Evolutionary conservation across 2,888 invertebrate species (phyloP), one percentile per base, ranked within the genome.

Genomic region (Helleia helle): DNA sequence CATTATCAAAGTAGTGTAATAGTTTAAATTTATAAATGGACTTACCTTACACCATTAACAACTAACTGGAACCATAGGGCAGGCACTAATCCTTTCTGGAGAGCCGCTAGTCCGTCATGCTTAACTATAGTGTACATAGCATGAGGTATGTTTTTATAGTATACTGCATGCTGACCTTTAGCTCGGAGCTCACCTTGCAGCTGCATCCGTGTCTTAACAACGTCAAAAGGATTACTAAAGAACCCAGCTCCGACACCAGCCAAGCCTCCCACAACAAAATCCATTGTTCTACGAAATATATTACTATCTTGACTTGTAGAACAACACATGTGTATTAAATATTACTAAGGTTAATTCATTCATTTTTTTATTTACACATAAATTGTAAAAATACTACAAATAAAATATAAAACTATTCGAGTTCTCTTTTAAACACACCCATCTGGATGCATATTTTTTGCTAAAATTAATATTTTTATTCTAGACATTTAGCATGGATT

Each of bases 191-290:
- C 91, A n/a, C 91, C 91, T 76, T 96, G 96, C 9, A 96, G 83
- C 66, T 96, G 96, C 86, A 96, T 90, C 0, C 96, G 88, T 9
- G 93, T 95, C 84, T 96, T 96, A 24, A 95, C 74, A 4, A 96
- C 95, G 64, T 96, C 96, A 53, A 95, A 87, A 0, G 96, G 96
- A 72, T 96, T 96, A 47, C 94, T 94, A 61, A 95, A 92, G 59
- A 93, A 86, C 5, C 93, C 92, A 1, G 94, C 93, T 2, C 91
- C 90, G 17, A 91, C 90, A 0, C 93, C 93, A 0, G 91, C 90
- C 38, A 88, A 51, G n/a, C 89, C 94, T 22, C 92, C 94, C 34
- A 93, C 84, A n/a, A 87, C 55, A 70, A 93, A 93, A 65, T 94
- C 94, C 86, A 90, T 92, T 45, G 58, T 62, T 55, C 67, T 71